Conservation (phyloP, 1,140 invertebrate species). For the Diorhabda carinulata region DNA sequence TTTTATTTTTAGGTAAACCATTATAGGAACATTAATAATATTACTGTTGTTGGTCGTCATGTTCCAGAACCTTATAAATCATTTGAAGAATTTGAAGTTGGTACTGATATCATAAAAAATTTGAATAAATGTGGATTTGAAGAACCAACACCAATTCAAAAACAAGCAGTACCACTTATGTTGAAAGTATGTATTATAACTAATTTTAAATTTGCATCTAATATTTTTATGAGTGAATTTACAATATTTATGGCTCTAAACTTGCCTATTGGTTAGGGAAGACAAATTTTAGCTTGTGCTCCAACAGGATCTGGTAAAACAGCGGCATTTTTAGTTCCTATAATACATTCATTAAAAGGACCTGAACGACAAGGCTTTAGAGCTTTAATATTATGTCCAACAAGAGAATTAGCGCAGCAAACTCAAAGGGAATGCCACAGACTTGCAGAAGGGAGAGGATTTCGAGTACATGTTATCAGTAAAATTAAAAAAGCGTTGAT, state of each 20-base stretch:
- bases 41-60: constrained; percentile 72
- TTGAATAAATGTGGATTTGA: constrained; percentile 69
- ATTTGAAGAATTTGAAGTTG: constrained; percentile 69
- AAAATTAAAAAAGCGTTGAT: constrained; percentile 62
- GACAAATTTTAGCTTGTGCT: constrained; percentile 88
- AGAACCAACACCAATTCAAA: constrained; percentile 88
- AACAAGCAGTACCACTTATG: constrained; percentile 89
- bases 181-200: constrained; percentile 57
- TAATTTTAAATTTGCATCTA: background rate
- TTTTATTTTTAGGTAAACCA: constrained; percentile 51
- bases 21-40: constrained; percentile 70
- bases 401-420: constrained; percentile 89
- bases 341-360: constrained; percentile 64
- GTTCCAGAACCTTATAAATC: constrained; percentile 68
- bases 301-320: constrained; percentile 91
- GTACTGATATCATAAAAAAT: constrained; percentile 65
- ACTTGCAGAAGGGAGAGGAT: constrained; percentile 67
- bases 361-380: constrained; percentile 69
- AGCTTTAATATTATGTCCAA: constrained; percentile 86
- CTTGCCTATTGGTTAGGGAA: constrained; percentile 52
- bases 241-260: background rate
- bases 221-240: too few species aligned
- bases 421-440: constrained; percentile 77
- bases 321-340: constrained; percentile 77
- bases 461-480: constrained; percentile 70